Percentiles rank a stretch among this genome's conserved stretches.
Evolutionary conservation across 2,888 invertebrate species (phyloP).

Genomic region (Prenolepis imparis): DNA sequence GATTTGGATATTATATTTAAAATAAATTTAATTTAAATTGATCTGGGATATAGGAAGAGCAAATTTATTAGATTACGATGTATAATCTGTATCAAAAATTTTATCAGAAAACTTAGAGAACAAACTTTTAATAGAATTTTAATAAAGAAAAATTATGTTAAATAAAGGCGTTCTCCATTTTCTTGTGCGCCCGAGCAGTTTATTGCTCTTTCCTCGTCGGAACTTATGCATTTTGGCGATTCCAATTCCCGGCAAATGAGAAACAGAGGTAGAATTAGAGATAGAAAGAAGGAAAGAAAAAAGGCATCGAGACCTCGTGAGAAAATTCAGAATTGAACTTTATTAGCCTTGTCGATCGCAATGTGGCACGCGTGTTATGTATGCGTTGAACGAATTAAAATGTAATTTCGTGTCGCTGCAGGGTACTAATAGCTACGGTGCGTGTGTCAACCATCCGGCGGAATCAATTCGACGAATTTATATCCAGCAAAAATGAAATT

Average conservation of each 20-base stretch:
- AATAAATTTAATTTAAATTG: background rate
- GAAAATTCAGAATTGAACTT: slow-evolving; percentile 17
- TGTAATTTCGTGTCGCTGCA: slow-evolving; percentile 28
- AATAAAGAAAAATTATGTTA: slow-evolving; percentile 1
- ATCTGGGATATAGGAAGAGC: background rate
- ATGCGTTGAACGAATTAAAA: slow-evolving; percentile 45
- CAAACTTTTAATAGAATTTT: slow-evolving; percentile 1
- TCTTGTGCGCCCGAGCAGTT: background rate
- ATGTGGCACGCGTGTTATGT: slow-evolving; percentile 30
- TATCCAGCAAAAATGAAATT: slow-evolving; percentile 47
- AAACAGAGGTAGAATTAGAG: background rate
- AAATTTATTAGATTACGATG: background rate
- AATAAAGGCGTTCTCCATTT: background rate
- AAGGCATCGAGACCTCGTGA: background rate
- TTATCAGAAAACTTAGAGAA: background rate
- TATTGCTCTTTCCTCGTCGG: background rate
- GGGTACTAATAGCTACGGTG: slow-evolving; percentile 45
- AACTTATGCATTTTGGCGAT: slow-evolving; percentile 12
- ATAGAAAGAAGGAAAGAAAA: slow-evolving; percentile 12
- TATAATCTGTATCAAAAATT: background rate
- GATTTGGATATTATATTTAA: background rate
- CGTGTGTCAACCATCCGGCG: slow-evolving; percentile 27
- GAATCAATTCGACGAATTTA: slow-evolving; percentile 59
- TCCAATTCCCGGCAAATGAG: background rate
- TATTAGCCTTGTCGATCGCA: slow-evolving; percentile 45